Evolutionary conservation across 2,113 vertebrate genomes (phyloP).

Genomic region (Syngnathus floridae): DNA sequence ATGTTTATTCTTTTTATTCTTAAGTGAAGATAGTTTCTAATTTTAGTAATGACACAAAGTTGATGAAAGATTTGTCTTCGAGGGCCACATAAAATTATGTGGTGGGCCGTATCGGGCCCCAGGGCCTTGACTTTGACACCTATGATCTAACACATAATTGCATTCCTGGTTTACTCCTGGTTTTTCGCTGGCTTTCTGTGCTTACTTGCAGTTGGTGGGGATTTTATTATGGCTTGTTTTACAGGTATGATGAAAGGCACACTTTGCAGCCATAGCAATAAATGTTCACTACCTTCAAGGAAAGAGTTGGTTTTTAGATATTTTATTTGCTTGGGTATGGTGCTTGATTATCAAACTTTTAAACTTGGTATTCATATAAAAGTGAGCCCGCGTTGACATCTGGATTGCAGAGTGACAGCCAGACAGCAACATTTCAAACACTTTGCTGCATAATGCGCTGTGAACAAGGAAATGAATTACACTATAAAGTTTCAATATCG

Average conservation of each 20-base stretch:
- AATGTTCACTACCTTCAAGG: neutral
- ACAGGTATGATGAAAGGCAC: neutral
- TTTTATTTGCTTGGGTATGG: neutral
- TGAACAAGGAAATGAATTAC: neutral
- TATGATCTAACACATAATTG: neutral
- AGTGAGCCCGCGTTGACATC: neutral
- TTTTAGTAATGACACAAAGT: no score
- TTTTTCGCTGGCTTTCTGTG: neutral
- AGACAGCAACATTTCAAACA: neutral
- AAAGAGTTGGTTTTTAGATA: neutral
- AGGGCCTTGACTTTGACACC: no score
- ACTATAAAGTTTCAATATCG: no score
- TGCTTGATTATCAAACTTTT: neutral
- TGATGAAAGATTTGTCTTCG: no score
- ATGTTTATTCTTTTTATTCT: no score
- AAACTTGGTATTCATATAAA: slow-evolving; percentile 5
- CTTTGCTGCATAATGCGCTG: neutral
- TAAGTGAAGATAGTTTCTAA: no score
- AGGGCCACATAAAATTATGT: no score
- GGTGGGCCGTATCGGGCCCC: no score
- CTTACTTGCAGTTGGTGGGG: neutral
- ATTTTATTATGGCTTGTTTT: neutral
- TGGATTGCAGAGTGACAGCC: neutral
- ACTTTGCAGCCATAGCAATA: neutral
- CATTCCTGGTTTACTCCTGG: neutral